Base-by-base conservation (phyloP, 2,113 vertebrate genomes). In the Beaufortia kweichowensis region DNA sequence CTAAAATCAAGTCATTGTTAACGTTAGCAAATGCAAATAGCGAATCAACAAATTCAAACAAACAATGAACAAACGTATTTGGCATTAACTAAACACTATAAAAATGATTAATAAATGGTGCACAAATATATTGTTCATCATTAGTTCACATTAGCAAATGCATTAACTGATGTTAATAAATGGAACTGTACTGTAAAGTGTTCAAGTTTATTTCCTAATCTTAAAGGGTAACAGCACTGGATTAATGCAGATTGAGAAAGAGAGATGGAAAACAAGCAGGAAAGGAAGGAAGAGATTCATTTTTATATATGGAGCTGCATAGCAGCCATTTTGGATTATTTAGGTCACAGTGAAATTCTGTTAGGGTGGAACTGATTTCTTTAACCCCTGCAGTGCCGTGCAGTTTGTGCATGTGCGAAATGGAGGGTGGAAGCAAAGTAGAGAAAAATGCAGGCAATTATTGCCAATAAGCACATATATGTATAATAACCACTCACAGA, bases 311-410 rank as follows among this genome's bases (percentile, higher is more conserved):
- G 21, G 63, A 57, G 39, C 71, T 56, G 11, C 29, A 15, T 62
- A 69, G 78, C 15, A 15, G 79, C 83, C 76, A 76, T 85, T 74
- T 83, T 85, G 68, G 76, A 77, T 77, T 83, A 83, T 85, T 55
- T 85, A 81, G 84, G 84, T 85, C 81, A 83, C 63, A 46, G 48
- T 71, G 46, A 76, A 33, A 76, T 72, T 81, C 78, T 48, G 63
- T 64, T 46, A 74, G 78, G 78, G 75, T 48, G 69, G 78, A 68
- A 62, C 26, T 46, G 55, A 28, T 50, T 23, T 50, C 15, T 41
- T 73, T 78, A 76, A 76, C 72, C 43, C 76, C 19, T 53, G 28
- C n/a, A 29, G n/a, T 39, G 48, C 7, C 60, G 39, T n/a, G 17
- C 35, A 50, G 41, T 46, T 12, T 53, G 14, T 19, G 41, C 8